Percentiles rank a stretch among this genome's conserved stretches.
Evolutionary conservation across 2,888 invertebrate species (phyloP).

Genomic region (Cremastobaeus sp.): DNA sequence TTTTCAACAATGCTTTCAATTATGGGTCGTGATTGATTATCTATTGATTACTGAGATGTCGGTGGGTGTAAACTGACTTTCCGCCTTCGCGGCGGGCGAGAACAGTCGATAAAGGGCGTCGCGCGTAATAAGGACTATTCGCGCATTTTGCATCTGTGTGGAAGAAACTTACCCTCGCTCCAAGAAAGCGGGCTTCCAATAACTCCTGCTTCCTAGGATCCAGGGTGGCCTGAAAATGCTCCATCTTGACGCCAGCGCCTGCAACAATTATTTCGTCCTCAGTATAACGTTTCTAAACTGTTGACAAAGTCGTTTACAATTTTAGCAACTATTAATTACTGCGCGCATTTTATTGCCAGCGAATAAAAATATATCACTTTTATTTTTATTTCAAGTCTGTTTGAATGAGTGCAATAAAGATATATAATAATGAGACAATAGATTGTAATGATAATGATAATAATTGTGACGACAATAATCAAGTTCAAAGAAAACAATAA

Average conservation of each 20-base stretch:
- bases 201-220: constrained; percentile 99
- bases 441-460: too few species aligned
- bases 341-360: too few species aligned
- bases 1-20: too few species aligned
- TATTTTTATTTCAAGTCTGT: too few species aligned
- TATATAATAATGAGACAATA: too few species aligned
- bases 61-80: not conserved
- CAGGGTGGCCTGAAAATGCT: constrained; percentile 96
- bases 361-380: too few species aligned
- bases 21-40: not conserved
- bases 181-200: constrained; percentile 97
- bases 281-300: not conserved
- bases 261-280: constrained; percentile 74
- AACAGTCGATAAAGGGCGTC: constrained; percentile 13
- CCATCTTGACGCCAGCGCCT: constrained; percentile 96
- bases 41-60: not conserved
- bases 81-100: not conserved
- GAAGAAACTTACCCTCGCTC: constrained; percentile 90
- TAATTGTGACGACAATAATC: too few species aligned
- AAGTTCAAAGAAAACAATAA: too few species aligned
- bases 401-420: too few species aligned
- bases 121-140: not conserved
- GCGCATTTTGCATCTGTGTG: not conserved
- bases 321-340: too few species aligned
- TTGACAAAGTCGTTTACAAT: too few species aligned